A percentile compares a stretch with the other conserved stretches of the same genome.
These are phyloP conservation scores for Drosophila falleni DNA, from an alignment of 2,888 invertebrate species.

Conservation along the genomic window DNA sequence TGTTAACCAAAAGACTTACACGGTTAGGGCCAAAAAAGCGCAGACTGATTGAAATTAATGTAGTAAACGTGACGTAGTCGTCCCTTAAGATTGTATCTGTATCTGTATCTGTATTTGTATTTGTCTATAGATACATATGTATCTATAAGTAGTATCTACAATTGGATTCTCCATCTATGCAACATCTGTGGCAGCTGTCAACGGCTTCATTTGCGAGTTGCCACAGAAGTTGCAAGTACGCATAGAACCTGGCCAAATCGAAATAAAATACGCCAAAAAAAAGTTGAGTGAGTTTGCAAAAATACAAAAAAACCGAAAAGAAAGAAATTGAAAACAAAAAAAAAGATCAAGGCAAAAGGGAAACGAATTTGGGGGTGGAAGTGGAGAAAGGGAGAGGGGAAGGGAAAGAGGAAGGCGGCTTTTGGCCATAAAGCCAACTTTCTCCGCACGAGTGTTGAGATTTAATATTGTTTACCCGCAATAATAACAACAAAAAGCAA, in stretches of 20 bases:
- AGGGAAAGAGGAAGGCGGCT: slow-evolving; percentile 11
- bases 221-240: slow-evolving; percentile 42
- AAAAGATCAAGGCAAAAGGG: slow-evolving; percentile 45
- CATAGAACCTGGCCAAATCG: slow-evolving; percentile 35
- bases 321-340: slow-evolving; percentile 17
- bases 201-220: slow-evolving; percentile 67
- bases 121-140: slow-evolving; percentile 2
- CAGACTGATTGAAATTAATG: slow-evolving; percentile 73
- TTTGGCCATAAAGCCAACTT: slow-evolving; percentile 68
- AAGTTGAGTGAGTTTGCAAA: slow-evolving; percentile 57
- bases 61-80: slow-evolving; percentile 64
- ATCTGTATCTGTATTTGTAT: slow-evolving; percentile 14
- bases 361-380: slow-evolving; percentile 3
- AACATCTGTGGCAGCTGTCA: slow-evolving; percentile 57
- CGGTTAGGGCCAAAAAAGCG: slow-evolving; percentile 24
- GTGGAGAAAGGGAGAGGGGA: neutral
- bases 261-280: slow-evolving; percentile 44
- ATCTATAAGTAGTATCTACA: slow-evolving; percentile 5
- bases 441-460: slow-evolving; percentile 79
- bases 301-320: neutral
- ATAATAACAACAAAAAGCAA: slow-evolving; percentile 44
- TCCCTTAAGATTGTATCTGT: slow-evolving; percentile 20
- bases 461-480: slow-evolving; percentile 77
- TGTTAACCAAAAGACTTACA: slow-evolving; percentile 31
- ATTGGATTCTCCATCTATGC: slow-evolving; percentile 2